These are phyloP conservation scores for Gallinago undulata DNA, from an alignment of 2,113 vertebrate genomes.

Conservation along the genomic window DNA sequence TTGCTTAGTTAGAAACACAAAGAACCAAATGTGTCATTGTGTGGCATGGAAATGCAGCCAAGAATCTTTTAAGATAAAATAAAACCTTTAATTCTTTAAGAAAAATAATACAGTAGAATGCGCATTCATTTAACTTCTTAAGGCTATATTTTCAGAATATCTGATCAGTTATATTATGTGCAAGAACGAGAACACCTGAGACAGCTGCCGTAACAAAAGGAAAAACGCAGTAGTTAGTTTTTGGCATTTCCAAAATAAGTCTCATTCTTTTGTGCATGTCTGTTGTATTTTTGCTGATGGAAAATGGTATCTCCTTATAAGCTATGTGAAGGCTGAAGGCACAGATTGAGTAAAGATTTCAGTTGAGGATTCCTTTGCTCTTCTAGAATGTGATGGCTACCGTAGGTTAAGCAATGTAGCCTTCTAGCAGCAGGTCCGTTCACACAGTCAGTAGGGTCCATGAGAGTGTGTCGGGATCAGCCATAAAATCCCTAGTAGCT, in stretches of 20 bases:
- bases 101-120: constrained; percentile 48
- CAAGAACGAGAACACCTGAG: constrained; percentile 49
- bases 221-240: constrained; percentile 16
- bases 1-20: constrained; percentile 71
- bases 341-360: background rate
- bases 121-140: constrained; percentile 12
- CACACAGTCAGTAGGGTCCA: background rate
- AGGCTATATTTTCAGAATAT: constrained; percentile 60
- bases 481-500: background rate
- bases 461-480: background rate
- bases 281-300: background rate
- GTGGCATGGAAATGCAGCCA: constrained; percentile 61
- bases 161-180: constrained; percentile 27
- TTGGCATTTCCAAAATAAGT: background rate
- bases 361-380: background rate
- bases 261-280: background rate
- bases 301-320: background rate
- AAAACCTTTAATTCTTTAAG: constrained; percentile 54
- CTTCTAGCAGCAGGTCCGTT: background rate
- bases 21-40: constrained; percentile 73
- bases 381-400: background rate
- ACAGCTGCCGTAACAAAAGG: constrained; percentile 43
- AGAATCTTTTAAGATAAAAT: constrained; percentile 63
- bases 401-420: background rate
- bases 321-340: background rate